These are phyloP conservation scores for Matsumurasca onukii DNA, from an alignment of 1,140 invertebrate species.

Conservation along the genomic window DNA sequence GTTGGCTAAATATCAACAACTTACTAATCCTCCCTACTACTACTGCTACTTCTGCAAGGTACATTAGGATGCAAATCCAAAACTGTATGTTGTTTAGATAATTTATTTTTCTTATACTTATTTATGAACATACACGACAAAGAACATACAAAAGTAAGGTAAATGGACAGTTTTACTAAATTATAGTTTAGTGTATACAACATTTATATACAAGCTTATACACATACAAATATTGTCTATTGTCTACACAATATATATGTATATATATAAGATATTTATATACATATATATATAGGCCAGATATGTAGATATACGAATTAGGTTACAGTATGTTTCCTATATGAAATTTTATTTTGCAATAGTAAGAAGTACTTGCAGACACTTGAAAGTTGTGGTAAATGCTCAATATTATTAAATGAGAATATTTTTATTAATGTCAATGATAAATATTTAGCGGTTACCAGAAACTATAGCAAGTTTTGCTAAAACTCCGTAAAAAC, in stretches of 20 bases:
- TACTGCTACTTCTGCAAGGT: no score
- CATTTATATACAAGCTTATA: constrained; percentile 30
- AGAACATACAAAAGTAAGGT: constrained; percentile 30
- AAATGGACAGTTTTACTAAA: constrained; percentile 23
- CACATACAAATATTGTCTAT: constrained; percentile 29
- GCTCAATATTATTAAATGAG: no score
- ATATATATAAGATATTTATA: no score
- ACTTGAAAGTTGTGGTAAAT: no score
- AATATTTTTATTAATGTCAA: no score
- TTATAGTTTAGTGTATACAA: constrained; percentile 14
- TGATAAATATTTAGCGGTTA: no score
- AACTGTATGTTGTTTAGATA: not conserved
- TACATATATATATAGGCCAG: constrained; percentile 32
- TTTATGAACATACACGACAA: constrained; percentile 28
- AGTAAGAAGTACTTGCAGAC: no score
- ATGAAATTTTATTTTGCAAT: no score
- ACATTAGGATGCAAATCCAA: no score
- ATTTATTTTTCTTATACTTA: not conserved
- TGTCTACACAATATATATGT: constrained; percentile 22
- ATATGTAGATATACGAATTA: constrained; percentile 25
- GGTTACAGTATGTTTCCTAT: no score
- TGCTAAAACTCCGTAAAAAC: no score
- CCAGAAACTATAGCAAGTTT: no score
- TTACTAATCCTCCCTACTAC: not conserved
- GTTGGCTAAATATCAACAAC: not conserved